Evolutionary conservation across 2,113 vertebrate species (phyloP), one percentile per base, ranked within the genome.

Genomic region (Rhea pennata): DNA sequence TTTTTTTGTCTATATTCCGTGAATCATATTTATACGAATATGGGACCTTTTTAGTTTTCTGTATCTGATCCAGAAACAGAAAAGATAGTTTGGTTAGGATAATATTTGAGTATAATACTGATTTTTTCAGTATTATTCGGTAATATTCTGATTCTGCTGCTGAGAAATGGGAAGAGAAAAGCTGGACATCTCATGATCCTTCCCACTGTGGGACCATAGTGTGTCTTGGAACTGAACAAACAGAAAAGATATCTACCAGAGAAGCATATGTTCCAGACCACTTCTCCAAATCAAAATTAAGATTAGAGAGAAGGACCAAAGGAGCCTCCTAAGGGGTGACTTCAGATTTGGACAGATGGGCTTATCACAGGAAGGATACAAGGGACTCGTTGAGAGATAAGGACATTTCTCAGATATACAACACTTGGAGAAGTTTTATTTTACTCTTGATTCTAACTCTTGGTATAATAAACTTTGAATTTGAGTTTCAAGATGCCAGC

Each of bases 231-330:
- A 91, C 53, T 61, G 24, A 95, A 78, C 50, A 82, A 95, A 77
- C 46, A 90, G 82, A 80, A 59, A 91, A 85, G 70, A 84, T 74
- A 90, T 86, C 74, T 20, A 31, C 51, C 14, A 54, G 24, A 71
- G 59, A 88, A 92, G 24, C 75, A 86, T 88, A 93, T 86, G 82
- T 31, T 96, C 90, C 51, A 42, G 70, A 59, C n/a, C 79, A 90
- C 48, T 81, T 86, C 79, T 94, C 56, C 79, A 96, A 83, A 95
- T 80, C 65, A 93, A 86, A 95, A 84, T 95, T 88, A 86, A 90
- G 69, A 94, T 85, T 50, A 92, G 82, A 74, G 40, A 76, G 39
- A 92, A 84, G 27, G 17, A 90, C 42, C 51, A 71, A 31, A 74
- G 72, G 14, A 81, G 22, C 80, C 85, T 93, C 33, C 42, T 39